A percentile compares a stretch with the other conserved stretches of the same genome.
These are phyloP conservation scores for Xanthorhoe designata DNA, from an alignment of 2,888 invertebrate genomes.

Conservation along the genomic window DNA sequence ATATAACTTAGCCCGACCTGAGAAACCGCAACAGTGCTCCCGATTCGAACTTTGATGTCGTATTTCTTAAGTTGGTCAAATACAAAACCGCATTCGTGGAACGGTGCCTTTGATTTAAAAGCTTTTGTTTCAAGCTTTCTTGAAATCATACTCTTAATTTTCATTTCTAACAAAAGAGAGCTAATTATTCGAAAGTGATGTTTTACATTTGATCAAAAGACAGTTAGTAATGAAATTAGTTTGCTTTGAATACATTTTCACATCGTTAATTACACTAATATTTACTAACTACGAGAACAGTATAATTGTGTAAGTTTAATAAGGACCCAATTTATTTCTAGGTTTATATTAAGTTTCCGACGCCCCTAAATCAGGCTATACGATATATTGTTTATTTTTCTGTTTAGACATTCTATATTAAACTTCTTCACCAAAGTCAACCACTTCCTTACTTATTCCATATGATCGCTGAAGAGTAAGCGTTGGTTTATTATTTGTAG, in stretches of 20 bases:
- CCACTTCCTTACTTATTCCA: too few species aligned
- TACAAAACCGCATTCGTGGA: conserved; percentile 1
- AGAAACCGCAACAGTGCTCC: conserved; percentile 8
- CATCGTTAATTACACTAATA: background rate
- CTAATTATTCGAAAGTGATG: background rate
- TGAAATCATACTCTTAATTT: background rate
- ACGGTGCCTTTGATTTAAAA: background rate
- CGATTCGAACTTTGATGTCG: conserved; percentile 1
- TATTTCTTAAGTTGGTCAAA: conserved; percentile 5
- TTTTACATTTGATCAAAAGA: background rate
- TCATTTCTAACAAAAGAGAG: background rate
- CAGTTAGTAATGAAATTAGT: background rate
- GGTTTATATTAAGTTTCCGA: background rate
- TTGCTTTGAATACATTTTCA: background rate
- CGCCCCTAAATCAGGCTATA: too few species aligned
- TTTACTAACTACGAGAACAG: background rate
- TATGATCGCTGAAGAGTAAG: too few species aligned
- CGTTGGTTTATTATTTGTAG: background rate
- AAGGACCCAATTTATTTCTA: background rate
- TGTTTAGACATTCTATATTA: too few species aligned
- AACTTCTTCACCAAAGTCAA: too few species aligned
- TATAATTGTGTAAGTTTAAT: background rate
- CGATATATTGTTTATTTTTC: too few species aligned
- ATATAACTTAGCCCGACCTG: conserved; percentile 13
- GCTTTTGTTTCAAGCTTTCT: conserved; percentile 1